Percentiles rank a stretch among this genome's conserved stretches.
Conservation (phyloP, 1,140 invertebrate species). For the Cyclina sinensis region DNA sequence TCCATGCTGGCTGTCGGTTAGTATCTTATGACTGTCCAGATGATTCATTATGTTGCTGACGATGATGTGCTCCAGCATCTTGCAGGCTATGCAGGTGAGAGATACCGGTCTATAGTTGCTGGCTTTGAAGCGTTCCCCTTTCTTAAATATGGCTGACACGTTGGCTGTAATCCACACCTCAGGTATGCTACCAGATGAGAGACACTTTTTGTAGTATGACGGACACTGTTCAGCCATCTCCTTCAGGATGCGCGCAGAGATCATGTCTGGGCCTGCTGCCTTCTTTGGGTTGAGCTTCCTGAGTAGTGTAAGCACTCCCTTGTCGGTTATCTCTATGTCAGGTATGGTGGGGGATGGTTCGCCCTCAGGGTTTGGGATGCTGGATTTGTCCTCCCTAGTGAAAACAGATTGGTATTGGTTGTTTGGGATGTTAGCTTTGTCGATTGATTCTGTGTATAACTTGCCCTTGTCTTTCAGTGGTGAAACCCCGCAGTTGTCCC, state of each 20-base stretch:
- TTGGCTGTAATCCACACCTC: conserved; percentile 35
- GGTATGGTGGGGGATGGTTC: conserved; percentile 23
- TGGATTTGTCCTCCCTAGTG: background rate
- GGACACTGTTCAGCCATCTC: conserved; percentile 35
- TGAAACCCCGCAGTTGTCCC: conserved; percentile 18
- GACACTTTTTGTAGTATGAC: background rate
- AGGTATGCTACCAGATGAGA: conserved; percentile 13
- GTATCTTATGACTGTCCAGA: conserved; percentile 20
- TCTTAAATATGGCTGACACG: conserved; percentile 33
- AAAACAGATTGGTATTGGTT: conserved; percentile 43
- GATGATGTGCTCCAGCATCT: conserved; percentile 39
- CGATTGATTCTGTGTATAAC: conserved; percentile 1
- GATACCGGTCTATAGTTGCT: conserved; percentile 47
- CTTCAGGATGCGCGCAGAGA: conserved; percentile 14
- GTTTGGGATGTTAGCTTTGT: conserved; percentile 16
- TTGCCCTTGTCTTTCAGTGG: conserved; percentile 20
- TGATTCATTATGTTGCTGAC: background rate
- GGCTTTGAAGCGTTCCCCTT: conserved; percentile 27
- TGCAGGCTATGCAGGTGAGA: conserved; percentile 13
- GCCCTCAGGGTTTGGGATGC: background rate
- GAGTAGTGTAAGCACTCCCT: conserved; percentile 45
- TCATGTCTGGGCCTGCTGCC: conserved; percentile 53
- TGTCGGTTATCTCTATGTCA: conserved; percentile 29
- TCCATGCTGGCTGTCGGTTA: conserved; percentile 62
- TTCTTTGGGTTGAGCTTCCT: conserved; percentile 48